Evolutionary conservation across 2,888 invertebrate genomes (phyloP).

Genomic region (Heliconius ethilla): DNA sequence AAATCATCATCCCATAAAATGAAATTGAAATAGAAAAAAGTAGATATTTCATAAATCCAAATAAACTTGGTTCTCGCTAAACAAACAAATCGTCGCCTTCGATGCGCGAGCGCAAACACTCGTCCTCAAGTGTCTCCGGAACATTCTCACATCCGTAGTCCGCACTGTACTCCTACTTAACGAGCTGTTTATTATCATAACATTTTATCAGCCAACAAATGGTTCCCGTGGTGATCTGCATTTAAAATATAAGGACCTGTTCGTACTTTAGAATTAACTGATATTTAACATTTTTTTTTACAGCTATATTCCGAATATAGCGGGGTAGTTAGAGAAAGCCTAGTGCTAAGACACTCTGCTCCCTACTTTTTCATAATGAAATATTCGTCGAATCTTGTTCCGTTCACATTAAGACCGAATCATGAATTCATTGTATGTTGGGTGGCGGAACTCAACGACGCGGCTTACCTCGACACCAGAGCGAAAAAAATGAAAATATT

Average conservation of each 20-base stretch:
- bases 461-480: no score
- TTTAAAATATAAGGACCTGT: slow-evolving; percentile 44
- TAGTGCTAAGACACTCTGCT: no score
- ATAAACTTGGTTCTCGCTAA: slow-evolving; percentile 24
- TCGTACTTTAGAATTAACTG: not conserved
- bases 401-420: no score
- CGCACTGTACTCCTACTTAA: slow-evolving; percentile 48
- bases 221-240: slow-evolving; percentile 52
- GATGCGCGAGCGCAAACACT: slow-evolving; percentile 44
- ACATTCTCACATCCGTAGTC: slow-evolving; percentile 44
- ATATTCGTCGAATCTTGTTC: no score
- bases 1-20: not conserved
- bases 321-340: no score
- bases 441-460: no score
- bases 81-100: slow-evolving; percentile 37
- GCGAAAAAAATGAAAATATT: no score
- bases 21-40: not conserved
- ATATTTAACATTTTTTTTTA: not conserved
- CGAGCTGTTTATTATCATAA: slow-evolving; percentile 72
- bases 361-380: no score
- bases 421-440: no score
- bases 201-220: slow-evolving; percentile 54
- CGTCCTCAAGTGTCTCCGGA: slow-evolving; percentile 42
- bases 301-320: no score
- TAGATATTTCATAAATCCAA: slow-evolving; percentile 11